Percentiles rank a stretch among this genome's conserved stretches.
Evolutionary conservation across 2,888 invertebrate species (phyloP).

Genomic region (Megalurothrips usitatus): DNA sequence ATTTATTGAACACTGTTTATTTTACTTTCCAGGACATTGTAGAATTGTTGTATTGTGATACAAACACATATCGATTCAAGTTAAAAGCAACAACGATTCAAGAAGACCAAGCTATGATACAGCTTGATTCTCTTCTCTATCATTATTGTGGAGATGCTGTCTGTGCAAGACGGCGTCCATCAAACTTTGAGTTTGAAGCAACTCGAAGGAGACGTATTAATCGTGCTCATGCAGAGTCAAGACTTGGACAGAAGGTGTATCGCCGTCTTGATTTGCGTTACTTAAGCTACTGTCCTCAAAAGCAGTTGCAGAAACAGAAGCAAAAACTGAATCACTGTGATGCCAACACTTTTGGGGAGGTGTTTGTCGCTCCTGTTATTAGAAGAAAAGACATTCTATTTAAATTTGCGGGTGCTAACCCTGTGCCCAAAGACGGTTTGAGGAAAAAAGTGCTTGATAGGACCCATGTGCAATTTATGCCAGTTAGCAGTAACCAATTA

Average conservation of each 20-base stretch:
- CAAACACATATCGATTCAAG: background rate
- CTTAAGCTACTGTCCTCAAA: background rate
- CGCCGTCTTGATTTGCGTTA: background rate
- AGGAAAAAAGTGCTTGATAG: background rate
- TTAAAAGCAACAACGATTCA: background rate
- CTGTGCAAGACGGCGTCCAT: background rate
- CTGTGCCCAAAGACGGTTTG: background rate
- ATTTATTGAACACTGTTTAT: too few species aligned
- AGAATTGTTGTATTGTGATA: background rate
- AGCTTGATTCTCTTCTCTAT: background rate
- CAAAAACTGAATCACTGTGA: background rate
- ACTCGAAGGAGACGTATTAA: background rate
- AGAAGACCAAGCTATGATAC: background rate
- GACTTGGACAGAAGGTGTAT: background rate
- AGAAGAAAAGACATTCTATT: slow-evolving; percentile 19
- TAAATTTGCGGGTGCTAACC: slow-evolving; percentile 6
- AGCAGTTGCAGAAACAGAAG: background rate
- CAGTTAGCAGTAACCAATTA: background rate
- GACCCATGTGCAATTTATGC: background rate
- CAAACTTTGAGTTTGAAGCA: background rate
- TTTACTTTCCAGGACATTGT: background rate
- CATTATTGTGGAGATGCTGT: slow-evolving; percentile 3
- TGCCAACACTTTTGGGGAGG: background rate
- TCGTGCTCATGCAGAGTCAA: background rate
- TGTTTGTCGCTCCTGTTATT: background rate